Base-by-base conservation (phyloP, 2,888 invertebrate species). In the Phania funesta region DNA sequence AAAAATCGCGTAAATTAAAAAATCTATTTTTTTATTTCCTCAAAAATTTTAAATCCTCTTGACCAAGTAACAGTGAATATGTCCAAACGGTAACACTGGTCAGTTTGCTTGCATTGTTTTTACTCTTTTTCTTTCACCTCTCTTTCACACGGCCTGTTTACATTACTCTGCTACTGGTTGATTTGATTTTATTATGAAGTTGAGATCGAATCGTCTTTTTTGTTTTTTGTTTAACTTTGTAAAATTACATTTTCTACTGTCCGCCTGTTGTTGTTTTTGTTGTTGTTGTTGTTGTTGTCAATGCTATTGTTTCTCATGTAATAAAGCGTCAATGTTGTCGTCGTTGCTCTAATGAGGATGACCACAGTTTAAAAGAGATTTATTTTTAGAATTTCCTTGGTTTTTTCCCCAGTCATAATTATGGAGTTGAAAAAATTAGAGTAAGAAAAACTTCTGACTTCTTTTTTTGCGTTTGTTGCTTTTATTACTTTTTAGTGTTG, bases 281-380 rank as follows among this genome's bases (percentile, higher is more conserved):
- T 18, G 5, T 9, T 20, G 3, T n/a, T 38, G 5, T 58, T 58
- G 22, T 18, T 48, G 11, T 11, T 65, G 16, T n/a, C n/a, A n/a
- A n/a, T n/a, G n/a, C n/a, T n/a, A n/a, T 11, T 41, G 44, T 68
- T 67, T 26, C 60, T 67, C 35, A 26, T 48, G 67, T 54, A 24
- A 64, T 26, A 62, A 13, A 9, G 24, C 41, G 7, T 41, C 11
- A 52, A 73, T 58, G 44, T 50, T 24, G 22, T 44, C 1, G 50
- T 7, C 62, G 60, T 46, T 60, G 38, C 26, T 54, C 11, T 68
- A 26, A 56, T 60, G 64, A 65, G 24, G 58, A 70, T 60, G 71
- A 71, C 76, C 52, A 71, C 52, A 67, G 67, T 76, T 81, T 73
- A 67, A 54, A 67, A 50, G 56, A 81, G 60, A 76, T 81, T 73